Conservation (phyloP, 2,113 vertebrate genomes). For the Daubentonia madagascariensis region DNA sequence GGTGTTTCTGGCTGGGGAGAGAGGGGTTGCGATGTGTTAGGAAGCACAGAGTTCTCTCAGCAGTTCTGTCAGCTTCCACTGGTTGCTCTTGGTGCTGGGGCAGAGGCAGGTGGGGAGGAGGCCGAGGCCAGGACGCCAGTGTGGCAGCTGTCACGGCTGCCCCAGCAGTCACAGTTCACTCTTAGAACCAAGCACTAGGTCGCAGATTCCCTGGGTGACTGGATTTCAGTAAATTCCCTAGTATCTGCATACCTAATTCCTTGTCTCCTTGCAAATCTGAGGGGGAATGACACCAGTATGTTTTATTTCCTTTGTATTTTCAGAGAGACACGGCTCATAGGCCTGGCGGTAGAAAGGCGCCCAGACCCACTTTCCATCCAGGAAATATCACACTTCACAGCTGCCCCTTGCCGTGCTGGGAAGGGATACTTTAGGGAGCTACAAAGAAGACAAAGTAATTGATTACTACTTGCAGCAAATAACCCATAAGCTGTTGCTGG, state of each 20-base stretch:
- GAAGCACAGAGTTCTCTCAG: neutral
- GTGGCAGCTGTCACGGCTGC: neutral
- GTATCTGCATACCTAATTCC: neutral
- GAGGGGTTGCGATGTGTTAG: too few species aligned
- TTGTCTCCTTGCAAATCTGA: neutral
- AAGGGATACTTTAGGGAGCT: slow-evolving; percentile 61
- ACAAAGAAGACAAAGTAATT: slow-evolving; percentile 72
- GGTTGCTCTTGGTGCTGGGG: neutral
- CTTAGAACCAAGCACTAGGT: neutral
- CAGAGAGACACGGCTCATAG: neutral
- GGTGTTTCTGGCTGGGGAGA: neutral
- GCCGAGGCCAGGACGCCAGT: rapidly evolving
- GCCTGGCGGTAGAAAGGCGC: neutral
- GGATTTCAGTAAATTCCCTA: neutral
- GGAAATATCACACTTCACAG: neutral
- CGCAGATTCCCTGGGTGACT: neutral
- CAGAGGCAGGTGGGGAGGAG: neutral
- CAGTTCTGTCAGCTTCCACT: neutral
- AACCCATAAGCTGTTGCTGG: slow-evolving; percentile 49
- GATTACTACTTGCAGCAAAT: slow-evolving; percentile 69
- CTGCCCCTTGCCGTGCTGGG: slow-evolving; percentile 30
- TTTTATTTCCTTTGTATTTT: neutral
- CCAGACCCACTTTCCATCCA: neutral
- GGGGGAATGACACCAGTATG: neutral
- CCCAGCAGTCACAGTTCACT: neutral